Conservation (phyloP, 1,140 invertebrate species). For the Ectropis grisescens region DNA sequence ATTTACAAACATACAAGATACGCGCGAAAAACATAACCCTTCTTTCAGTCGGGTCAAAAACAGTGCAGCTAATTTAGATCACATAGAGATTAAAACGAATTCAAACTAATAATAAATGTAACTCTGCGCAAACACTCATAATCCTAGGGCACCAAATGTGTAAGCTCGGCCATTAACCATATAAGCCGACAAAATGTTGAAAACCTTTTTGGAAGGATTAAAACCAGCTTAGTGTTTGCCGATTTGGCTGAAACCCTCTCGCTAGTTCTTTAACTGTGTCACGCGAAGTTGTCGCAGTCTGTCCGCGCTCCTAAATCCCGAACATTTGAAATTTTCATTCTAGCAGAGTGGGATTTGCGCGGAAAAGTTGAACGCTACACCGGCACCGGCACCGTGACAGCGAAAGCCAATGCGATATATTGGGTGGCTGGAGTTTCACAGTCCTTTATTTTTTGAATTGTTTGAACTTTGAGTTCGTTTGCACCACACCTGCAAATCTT, state of each 20-base stretch:
- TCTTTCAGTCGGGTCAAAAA: no score
- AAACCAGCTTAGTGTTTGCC: background rate
- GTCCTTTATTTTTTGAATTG: background rate
- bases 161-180: no score
- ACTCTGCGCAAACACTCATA: no score
- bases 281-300: slow-evolving; percentile 5
- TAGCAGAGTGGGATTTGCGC: background rate
- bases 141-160: no score
- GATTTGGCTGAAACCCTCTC: slow-evolving; percentile 6
- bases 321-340: slow-evolving; percentile 16
- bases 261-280: slow-evolving; percentile 14
- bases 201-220: slow-evolving; percentile 1
- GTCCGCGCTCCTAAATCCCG: slow-evolving; percentile 15
- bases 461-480: no score
- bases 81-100: no score
- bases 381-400: slow-evolving; percentile 4
- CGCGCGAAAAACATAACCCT: no score
- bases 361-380: slow-evolving; percentile 8
- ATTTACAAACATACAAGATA: no score
- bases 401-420: slow-evolving; percentile 6
- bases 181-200: no score
- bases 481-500: no score
- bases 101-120: no score
- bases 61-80: no score
- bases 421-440: background rate